Base-by-base conservation (phyloP, 2,113 vertebrate genomes). In the Coptodon bakossiorum region DNA sequence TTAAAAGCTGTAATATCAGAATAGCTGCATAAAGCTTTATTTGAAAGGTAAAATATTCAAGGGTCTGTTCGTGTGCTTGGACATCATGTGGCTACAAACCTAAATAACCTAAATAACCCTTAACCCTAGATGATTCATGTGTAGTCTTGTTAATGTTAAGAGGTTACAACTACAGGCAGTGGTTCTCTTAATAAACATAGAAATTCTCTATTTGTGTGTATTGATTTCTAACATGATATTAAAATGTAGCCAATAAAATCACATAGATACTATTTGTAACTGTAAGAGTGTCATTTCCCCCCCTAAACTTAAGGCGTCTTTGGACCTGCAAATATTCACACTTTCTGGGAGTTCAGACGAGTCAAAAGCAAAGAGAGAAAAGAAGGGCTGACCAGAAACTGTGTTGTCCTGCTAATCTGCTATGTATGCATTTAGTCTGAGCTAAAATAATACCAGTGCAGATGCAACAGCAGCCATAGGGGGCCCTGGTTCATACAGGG, bases 351-450 rank as follows among this genome's bases (percentile, higher is more conserved):
- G 63, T 90, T 80, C 80, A 61, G 80, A 31, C 2, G 19, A 11
- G 2, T 19, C 5, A 13, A 43, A 24, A 56, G 34, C 27, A 81
- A 19, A 45, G 87, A 83, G 40, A 63, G 43, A 78, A 68, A 56
- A 43, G 91, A 94, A 90, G 93, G 90, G 84, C 91, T 91, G 90
- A 92, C 89, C 90, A 27, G 87, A 88, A 82, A 90, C 88, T 88
- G 89, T 90, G 8, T 6, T 5, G 53, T 78, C 57, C 84, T 73
- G 88, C 43, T 81, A 84, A 14, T 53, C 27, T 90, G 61, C 61
- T 56, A 29, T 31, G 57, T 52, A 12, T 22, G 40, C 53, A 6
- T 40, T 83, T 53, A 61, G 82, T 73, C 22, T 24, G 48, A 86
- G 66, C 84, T 92, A 78, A 59, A 80, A 34, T 59, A 83, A 71